Conservation (phyloP, 2,113 vertebrate species). For the Cricetomys ansorgei region DNA sequence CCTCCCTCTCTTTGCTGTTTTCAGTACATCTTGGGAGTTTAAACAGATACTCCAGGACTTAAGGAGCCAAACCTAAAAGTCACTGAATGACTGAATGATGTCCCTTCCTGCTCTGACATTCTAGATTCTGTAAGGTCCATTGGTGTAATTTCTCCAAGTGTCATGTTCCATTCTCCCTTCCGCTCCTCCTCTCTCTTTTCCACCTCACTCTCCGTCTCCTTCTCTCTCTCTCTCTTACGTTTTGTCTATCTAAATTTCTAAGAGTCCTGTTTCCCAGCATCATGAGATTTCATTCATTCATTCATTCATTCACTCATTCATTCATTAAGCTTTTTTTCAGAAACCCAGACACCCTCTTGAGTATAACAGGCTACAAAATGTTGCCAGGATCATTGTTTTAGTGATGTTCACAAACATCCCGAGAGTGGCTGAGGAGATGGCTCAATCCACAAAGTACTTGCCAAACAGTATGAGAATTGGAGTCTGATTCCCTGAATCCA, state of each 20-base stretch:
- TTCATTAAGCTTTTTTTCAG: too few relatives aligned
- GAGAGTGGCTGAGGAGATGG: too few relatives aligned
- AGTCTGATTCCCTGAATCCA: background rate
- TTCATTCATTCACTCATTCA: too few relatives aligned
- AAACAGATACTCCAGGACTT: background rate
- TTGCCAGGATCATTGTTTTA: background rate
- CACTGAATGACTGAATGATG: background rate
- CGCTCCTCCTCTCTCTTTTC: background rate
- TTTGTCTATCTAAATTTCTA: background rate
- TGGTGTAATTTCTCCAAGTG: background rate
- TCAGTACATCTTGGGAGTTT: background rate
- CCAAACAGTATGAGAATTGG: too few relatives aligned
- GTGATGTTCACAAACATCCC: background rate
- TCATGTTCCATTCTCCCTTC: background rate
- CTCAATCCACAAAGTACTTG: too few relatives aligned
- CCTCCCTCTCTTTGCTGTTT: background rate
- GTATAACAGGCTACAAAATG: background rate
- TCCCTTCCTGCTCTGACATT: background rate
- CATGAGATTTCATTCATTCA: background rate
- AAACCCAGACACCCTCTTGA: background rate
- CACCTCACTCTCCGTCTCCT: too few relatives aligned
- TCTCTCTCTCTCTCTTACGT: background rate
- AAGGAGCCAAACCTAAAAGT: background rate
- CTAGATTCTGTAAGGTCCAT: background rate
- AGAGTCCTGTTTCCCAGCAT: background rate